These are phyloP conservation scores for Halcyon smyrnensis DNA, from an alignment of 2,797 vertebrate species.

Conservation along the genomic window DNA sequence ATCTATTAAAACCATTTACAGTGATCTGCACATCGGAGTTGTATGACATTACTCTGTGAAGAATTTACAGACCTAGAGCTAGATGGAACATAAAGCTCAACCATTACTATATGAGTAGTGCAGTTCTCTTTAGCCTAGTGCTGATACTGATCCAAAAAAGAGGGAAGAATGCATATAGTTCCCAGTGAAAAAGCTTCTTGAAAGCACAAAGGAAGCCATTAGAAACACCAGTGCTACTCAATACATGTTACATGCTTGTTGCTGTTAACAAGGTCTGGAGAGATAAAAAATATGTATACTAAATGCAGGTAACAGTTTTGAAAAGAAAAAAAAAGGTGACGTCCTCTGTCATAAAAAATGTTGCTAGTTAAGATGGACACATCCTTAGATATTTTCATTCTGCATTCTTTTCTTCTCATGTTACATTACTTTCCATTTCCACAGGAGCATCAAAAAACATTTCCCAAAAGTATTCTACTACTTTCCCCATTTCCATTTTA, in stretches of 20 bases:
- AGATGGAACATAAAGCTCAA: neutral
- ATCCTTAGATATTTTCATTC: neutral
- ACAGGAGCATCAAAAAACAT: neutral
- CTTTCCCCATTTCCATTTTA: neutral
- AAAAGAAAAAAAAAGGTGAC: neutral
- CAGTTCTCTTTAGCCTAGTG: neutral
- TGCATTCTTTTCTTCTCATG: neutral
- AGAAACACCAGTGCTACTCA: neutral
- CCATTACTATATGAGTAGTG: neutral
- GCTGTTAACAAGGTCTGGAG: neutral
- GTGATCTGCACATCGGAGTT: fast-evolving
- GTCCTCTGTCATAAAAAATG: neutral
- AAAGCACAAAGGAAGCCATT: neutral
- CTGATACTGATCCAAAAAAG: neutral
- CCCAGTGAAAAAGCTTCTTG: neutral
- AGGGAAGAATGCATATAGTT: neutral
- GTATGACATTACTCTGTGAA: neutral
- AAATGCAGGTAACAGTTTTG: neutral
- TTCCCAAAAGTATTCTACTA: neutral
- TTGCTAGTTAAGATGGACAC: neutral
- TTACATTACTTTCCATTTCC: neutral
- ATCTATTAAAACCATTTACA: neutral
- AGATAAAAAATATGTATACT: neutral
- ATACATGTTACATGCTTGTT: neutral
- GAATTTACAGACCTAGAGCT: neutral